Percentiles rank a stretch among this genome's conserved stretches.
These are phyloP conservation scores for Eidolon dupreanum DNA, from an alignment of 2,797 vertebrate species.

Conservation along the genomic window DNA sequence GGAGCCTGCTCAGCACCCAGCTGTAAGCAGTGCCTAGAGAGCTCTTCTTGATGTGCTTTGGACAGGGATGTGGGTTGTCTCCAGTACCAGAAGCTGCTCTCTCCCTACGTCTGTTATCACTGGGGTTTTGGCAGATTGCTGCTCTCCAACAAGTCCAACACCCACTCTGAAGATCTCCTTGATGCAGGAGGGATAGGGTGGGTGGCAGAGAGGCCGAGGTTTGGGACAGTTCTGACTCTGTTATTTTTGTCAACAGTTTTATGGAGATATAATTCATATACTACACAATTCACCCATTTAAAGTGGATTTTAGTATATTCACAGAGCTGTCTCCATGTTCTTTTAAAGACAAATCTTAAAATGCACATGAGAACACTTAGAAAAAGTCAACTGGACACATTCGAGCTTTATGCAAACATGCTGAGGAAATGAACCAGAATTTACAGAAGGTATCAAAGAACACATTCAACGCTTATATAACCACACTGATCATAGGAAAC, in stretches of 20 bases:
- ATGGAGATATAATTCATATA: background rate
- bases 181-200: too few relatives aligned
- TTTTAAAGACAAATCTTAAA: background rate
- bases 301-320: background rate
- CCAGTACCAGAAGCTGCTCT: slow-evolving; percentile 91
- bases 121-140: background rate
- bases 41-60: slow-evolving; percentile 92
- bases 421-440: background rate
- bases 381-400: background rate
- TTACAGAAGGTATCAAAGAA: background rate
- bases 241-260: background rate
- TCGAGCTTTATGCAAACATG: background rate
- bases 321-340: background rate
- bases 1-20: slow-evolving; percentile 95
- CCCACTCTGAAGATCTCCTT: background rate
- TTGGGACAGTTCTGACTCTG: background rate
- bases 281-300: background rate
- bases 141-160: background rate
- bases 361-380: background rate
- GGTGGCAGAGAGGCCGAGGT: background rate
- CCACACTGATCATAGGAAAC: background rate
- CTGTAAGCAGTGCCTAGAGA: slow-evolving; percentile 93
- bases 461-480: background rate
- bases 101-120: slow-evolving; percentile 89
- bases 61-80: slow-evolving; percentile 92